Percentiles rank a stretch among this genome's conserved stretches.
Conservation (phyloP, 2,888 invertebrate genomes). For the Willowsia nigromaculata region DNA sequence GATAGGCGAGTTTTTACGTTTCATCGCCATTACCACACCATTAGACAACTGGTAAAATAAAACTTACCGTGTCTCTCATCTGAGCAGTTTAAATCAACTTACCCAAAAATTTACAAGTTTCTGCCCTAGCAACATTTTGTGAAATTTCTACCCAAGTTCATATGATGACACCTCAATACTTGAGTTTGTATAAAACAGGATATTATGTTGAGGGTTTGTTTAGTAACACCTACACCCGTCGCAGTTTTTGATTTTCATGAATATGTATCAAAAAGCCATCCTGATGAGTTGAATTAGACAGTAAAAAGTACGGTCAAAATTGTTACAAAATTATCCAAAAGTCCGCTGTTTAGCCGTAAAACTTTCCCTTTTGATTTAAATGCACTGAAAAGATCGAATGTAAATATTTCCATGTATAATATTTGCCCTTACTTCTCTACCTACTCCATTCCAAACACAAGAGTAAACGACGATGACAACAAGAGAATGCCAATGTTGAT, state of each 20-base stretch:
- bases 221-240: background rate
- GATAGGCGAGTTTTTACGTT: too few species aligned
- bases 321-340: background rate
- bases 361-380: background rate
- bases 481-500: background rate
- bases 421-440: background rate
- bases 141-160: too few species aligned
- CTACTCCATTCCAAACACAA: background rate
- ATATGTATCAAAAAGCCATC: slow-evolving; percentile 6
- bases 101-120: too few species aligned
- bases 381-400: background rate
- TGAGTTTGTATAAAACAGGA: background rate
- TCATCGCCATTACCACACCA: too few species aligned
- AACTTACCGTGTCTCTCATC: too few species aligned
- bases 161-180: background rate
- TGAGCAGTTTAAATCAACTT: too few species aligned
- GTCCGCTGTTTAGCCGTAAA: too few species aligned
- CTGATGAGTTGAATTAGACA: too few species aligned
- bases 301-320: background rate
- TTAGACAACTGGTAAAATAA: too few species aligned
- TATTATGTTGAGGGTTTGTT: background rate
- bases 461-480: background rate
- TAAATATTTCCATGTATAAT: background rate
- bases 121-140: too few species aligned
- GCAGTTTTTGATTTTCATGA: slow-evolving; percentile 8